Conservation (phyloP, 1,140 invertebrate species). For the Augochlora pura region DNA sequence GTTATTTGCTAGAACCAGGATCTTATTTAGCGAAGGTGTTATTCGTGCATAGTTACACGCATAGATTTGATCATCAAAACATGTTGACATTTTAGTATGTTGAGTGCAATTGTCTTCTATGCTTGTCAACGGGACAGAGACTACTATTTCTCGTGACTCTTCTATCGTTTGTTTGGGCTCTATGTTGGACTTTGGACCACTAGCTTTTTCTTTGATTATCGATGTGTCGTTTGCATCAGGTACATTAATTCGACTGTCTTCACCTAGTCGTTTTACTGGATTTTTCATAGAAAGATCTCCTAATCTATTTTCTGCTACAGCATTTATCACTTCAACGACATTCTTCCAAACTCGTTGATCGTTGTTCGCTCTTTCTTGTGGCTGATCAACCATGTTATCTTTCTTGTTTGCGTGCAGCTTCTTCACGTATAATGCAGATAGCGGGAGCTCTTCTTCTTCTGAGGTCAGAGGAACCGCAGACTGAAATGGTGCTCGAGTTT, state of each 20-base stretch:
- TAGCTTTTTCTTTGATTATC: neutral
- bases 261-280: neutral
- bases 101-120: neutral
- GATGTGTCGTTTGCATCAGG: neutral
- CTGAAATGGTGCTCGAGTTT: constrained; percentile 12
- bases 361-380: constrained; percentile 33
- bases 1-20: neutral
- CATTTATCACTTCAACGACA: constrained; percentile 63
- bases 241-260: neutral
- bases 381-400: constrained; percentile 8
- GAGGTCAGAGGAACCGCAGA: constrained; percentile 34
- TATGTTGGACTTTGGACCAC: neutral
- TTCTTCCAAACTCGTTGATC: constrained; percentile 46
- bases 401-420: constrained; percentile 47
- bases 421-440: constrained; percentile 43
- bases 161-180: neutral
- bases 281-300: constrained; percentile 17
- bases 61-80: neutral
- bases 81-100: neutral
- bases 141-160: neutral
- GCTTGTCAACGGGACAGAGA: neutral
- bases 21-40: neutral
- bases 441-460: constrained; percentile 58
- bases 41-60: neutral
- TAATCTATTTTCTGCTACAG: constrained; percentile 57